A percentile compares a stretch with the other conserved stretches of the same genome.
phyloP scores from a whole-genome alignment of 2,888 invertebrate genomes.

The Morpho deidamia region DNA sequence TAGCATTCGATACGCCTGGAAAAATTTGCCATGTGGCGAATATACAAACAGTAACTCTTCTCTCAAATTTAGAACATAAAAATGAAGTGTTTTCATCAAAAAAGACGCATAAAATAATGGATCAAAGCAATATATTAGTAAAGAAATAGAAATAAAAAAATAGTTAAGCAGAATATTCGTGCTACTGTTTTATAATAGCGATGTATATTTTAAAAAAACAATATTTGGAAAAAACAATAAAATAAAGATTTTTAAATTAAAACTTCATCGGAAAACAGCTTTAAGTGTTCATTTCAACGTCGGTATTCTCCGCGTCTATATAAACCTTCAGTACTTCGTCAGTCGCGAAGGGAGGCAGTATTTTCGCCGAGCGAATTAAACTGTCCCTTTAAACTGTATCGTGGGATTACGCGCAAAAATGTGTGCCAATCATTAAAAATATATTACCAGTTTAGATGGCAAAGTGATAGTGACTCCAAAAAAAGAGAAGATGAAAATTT shows the following conservation, averaged over 20 bases:
- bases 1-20: no score
- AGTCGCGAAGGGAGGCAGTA: slow-evolving; percentile 43
- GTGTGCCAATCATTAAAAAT: slow-evolving; percentile 6
- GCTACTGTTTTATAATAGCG: no score
- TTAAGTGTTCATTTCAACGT: slow-evolving; percentile 11
- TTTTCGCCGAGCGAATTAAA: slow-evolving; percentile 29
- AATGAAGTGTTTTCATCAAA: no score
- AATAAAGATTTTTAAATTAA: slow-evolving; percentile 6
- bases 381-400: slow-evolving; percentile 4
- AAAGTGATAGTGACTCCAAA: slow-evolving; percentile 17
- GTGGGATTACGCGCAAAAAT: slow-evolving; percentile 3
- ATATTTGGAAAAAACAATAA: neutral
- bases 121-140: no score
- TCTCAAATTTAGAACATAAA: no score
- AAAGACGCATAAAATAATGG: no score
- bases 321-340: slow-evolving; percentile 51
- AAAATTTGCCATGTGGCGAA: no score
- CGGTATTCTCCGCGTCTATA: slow-evolving; percentile 28
- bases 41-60: no score
- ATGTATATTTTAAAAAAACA: no score
- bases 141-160: no score
- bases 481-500: slow-evolving; percentile 7
- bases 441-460: slow-evolving; percentile 9
- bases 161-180: no score
- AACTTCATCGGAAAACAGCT: slow-evolving; percentile 1